These are phyloP conservation scores for Octopus bimaculoides DNA, from an alignment of 1,140 invertebrate genomes.

Conservation along the genomic window DNA sequence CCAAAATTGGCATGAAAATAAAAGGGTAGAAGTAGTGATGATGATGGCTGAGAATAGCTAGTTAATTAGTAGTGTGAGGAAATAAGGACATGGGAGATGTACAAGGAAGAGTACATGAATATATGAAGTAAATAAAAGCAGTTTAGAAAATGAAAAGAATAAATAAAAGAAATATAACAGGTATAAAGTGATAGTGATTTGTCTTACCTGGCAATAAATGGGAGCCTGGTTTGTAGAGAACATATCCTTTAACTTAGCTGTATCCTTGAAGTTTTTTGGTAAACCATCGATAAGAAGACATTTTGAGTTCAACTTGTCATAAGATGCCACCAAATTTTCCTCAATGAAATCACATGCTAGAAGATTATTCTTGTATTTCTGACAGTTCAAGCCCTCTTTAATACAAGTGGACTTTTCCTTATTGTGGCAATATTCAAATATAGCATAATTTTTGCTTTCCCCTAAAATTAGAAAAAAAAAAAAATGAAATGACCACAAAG, in stretches of 20 bases:
- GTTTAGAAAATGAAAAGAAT: too few species aligned
- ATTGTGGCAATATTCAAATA: slow-evolving; percentile 62
- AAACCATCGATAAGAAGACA: slow-evolving; percentile 62
- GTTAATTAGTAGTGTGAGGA: too few species aligned
- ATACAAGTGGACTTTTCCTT: slow-evolving; percentile 53
- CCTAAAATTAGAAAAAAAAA: slow-evolving; percentile 35
- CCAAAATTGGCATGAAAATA: too few species aligned
- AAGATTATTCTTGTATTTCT: slow-evolving; percentile 50
- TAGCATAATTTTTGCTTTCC: slow-evolving; percentile 65
- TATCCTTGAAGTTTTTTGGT: slow-evolving; percentile 62
- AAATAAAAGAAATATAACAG: too few species aligned
- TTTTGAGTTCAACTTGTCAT: slow-evolving; percentile 61
- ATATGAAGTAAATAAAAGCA: too few species aligned
- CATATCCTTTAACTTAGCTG: slow-evolving; percentile 61
- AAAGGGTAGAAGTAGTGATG: too few species aligned
- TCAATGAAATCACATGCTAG: slow-evolving; percentile 61
- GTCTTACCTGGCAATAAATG: slow-evolving; percentile 64
- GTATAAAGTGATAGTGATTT: background rate
- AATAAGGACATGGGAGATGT: too few species aligned
- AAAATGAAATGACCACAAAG: background rate
- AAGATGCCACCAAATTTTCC: slow-evolving; percentile 50
- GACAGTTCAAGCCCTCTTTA: slow-evolving; percentile 59
- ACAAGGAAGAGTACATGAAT: too few species aligned
- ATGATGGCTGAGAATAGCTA: too few species aligned
- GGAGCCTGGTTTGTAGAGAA: slow-evolving; percentile 62